phyloP scores from a whole-genome alignment of 1,140 invertebrate genomes.

The Cotesia vestalis region DNA sequence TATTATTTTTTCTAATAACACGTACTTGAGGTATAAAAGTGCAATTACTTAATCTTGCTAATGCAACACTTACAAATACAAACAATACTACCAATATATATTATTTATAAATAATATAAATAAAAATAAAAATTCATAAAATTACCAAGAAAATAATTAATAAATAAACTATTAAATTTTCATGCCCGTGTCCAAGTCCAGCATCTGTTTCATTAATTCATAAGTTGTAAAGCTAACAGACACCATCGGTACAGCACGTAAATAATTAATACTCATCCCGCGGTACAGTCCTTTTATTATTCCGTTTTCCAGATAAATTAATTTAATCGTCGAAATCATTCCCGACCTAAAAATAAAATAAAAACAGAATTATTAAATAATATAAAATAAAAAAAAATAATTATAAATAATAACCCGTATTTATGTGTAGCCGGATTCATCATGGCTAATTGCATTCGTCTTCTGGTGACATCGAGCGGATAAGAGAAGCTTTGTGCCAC shows the following conservation, averaged over 20 bases:
- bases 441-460: slow-evolving; percentile 91
- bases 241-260: slow-evolving; percentile 94
- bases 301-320: slow-evolving; percentile 87
- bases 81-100: not conserved
- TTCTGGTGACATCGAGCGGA: slow-evolving; percentile 92
- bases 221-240: slow-evolving; percentile 94
- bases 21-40: not conserved
- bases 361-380: not conserved
- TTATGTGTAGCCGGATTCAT: slow-evolving; percentile 83
- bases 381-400: not conserved
- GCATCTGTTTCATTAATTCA: slow-evolving; percentile 85
- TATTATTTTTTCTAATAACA: not conserved
- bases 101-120: too few species aligned
- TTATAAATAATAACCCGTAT: slow-evolving; percentile 70
- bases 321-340: slow-evolving; percentile 77
- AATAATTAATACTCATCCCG: slow-evolving; percentile 95
- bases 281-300: slow-evolving; percentile 87
- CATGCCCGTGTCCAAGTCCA: slow-evolving; percentile 85
- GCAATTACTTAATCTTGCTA: not conserved
- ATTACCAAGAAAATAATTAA: too few species aligned
- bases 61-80: not conserved
- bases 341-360: slow-evolving; percentile 68
- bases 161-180: slow-evolving; percentile 47
- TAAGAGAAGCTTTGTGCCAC: slow-evolving; percentile 90
- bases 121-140: too few species aligned